phyloP scores from a whole-genome alignment of 2,797 vertebrate genomes.

The Coracias cyanogaster region DNA sequence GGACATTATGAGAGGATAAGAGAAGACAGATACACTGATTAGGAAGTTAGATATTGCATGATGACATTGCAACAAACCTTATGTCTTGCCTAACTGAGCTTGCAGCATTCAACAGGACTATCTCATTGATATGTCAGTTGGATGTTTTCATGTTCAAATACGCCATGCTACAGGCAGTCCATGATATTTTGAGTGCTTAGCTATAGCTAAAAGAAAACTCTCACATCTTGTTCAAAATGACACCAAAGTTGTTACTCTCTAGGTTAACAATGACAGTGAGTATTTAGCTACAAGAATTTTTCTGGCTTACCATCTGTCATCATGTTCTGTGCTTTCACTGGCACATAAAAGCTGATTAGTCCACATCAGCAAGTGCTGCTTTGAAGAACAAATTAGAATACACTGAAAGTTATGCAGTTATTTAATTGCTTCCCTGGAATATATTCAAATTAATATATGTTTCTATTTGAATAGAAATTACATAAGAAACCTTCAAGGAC shows the following conservation, averaged over 20 bases:
- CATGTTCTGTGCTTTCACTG: slow-evolving; percentile 28
- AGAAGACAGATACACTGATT: not conserved
- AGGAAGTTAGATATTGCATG: not conserved
- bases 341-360: slow-evolving; percentile 59
- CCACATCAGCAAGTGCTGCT: slow-evolving; percentile 36
- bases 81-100: not conserved
- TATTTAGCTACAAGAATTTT: slow-evolving; percentile 48
- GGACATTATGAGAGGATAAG: not conserved
- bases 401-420: slow-evolving; percentile 11
- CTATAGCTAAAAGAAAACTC: not conserved
- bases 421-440: slow-evolving; percentile 44
- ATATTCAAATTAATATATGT: slow-evolving; percentile 34
- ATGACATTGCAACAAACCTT: not conserved
- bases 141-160: not conserved
- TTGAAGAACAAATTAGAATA: slow-evolving; percentile 62
- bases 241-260: slow-evolving; percentile 31
- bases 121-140: not conserved
- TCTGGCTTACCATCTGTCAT: slow-evolving; percentile 64
- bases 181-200: not conserved
- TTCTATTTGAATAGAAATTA: not conserved
- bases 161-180: not conserved
- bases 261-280: slow-evolving; percentile 29
- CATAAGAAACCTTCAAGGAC: not conserved
- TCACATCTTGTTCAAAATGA: not conserved
- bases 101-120: not conserved